Evolutionary conservation across 2,888 invertebrate genomes (phyloP).

Genomic region (Thyatira batis): DNA sequence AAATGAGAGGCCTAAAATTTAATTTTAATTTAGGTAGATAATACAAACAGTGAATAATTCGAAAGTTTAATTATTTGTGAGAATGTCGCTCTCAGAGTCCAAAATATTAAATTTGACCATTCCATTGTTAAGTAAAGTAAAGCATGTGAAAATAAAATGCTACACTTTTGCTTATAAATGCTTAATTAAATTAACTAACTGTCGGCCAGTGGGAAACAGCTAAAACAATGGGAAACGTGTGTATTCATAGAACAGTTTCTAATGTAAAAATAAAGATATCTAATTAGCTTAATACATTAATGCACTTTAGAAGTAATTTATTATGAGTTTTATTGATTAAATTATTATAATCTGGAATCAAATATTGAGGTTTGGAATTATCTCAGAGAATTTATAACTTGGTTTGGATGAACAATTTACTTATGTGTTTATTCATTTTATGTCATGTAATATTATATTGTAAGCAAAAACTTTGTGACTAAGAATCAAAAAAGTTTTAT

Average conservation of each 20-base stretch:
- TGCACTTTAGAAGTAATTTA: not conserved
- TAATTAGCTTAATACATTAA: not conserved
- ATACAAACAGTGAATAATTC: not conserved
- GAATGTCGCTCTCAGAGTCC: conserved; percentile 36
- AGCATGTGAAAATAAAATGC: conserved; percentile 64
- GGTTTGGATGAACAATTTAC: too few species aligned
- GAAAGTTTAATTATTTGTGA: not conserved
- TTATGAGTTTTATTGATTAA: not conserved
- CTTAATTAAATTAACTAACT: conserved; percentile 69
- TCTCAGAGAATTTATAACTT: not conserved
- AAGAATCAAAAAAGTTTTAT: not conserved
- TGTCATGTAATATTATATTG: not conserved
- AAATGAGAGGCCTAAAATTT: not conserved
- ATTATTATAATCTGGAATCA: not conserved
- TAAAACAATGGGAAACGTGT: conserved; percentile 61
- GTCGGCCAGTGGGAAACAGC: conserved; percentile 71
- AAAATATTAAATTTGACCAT: conserved; percentile 56
- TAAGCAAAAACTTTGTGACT: not conserved
- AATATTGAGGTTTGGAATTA: not conserved
- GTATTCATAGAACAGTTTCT: conserved; percentile 64
- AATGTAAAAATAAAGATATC: conserved; percentile 27
- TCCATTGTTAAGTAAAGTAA: conserved; percentile 62
- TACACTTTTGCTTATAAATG: conserved; percentile 65
- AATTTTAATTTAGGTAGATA: not conserved
- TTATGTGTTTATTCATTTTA: not conserved